Base-by-base conservation (phyloP, 2,888 invertebrate species). In the Petrolisthes manimaculis region DNA sequence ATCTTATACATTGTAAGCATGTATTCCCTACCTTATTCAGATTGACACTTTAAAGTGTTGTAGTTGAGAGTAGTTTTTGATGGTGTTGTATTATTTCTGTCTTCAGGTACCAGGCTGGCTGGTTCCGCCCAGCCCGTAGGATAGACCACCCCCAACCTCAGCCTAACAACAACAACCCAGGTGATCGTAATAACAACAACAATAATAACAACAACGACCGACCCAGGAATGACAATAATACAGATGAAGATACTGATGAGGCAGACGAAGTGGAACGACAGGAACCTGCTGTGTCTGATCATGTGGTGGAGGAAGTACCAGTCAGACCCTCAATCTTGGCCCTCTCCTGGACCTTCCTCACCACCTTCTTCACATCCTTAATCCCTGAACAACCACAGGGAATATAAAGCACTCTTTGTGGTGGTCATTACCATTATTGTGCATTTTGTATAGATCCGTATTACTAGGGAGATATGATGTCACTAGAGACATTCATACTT, bases 351-450 rank as follows among this genome's bases (percentile, higher is more conserved):
- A 97, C 97, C 92, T 97, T 98, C 93, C 95, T 99, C 92, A 95
- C 97, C 0, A 96, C 98, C 3, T 98, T 99, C 93, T 97, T 99
- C 93, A 96, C 98, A 12, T 99, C 98, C 0, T 94, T 99, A 86
- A 96, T 99, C 93, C 99, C 99, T 0, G 97, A 98, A 92, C 96
- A 90, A 61, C 90, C 88, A n/a, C 90, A 90, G 61, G 86, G 85
- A 8, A 79, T 89, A 18, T 89, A 89, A 37, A 53, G 8, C 37
- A 37, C 37, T 37, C 37, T 37, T 37, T 2, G 37, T 37, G 37
- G 37, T 37, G 37, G 2, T 2, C 37, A 37, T 37, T 37, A 37
- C 37, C 37, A 37, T 37, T 37, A 37, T 37, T 37, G 37, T 37
- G 37, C 37, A 37, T 37, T 37, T 37, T 37, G 37, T 37, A 37